phyloP scores from a whole-genome alignment of 2,113 vertebrate species.

The Atrichornis clamosus region DNA sequence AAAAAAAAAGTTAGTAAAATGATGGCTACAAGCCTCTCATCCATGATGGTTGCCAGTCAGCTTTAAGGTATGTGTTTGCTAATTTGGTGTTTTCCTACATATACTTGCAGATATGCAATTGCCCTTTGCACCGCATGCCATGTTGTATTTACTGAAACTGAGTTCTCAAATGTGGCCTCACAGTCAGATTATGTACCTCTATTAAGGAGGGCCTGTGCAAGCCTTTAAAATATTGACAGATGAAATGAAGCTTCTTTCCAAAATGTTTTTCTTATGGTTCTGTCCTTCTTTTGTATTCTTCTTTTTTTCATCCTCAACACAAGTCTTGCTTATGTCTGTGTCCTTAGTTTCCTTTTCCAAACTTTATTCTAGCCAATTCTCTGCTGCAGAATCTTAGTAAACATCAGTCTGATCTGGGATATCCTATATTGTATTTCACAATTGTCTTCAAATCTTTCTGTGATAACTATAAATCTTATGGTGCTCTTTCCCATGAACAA shows the following conservation, averaged over 20 bases:
- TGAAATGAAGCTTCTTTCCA: not conserved
- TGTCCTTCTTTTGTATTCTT: not conserved
- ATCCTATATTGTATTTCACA: not conserved
- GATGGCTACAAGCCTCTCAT: not conserved
- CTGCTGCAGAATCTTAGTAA: not conserved
- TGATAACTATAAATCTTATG: not conserved
- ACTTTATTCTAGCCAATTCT: not conserved
- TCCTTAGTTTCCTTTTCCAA: not conserved
- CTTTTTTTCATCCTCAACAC: not conserved
- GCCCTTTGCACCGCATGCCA: not conserved
- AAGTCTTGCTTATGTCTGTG: not conserved
- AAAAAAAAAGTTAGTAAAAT: not conserved
- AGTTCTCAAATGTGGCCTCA: not conserved
- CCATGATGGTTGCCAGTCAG: not conserved
- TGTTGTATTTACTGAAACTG: not conserved
- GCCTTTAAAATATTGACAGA: not conserved
- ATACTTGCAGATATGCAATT: not conserved
- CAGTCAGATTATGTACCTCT: not conserved
- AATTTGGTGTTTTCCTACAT: not conserved
- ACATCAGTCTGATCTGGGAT: not conserved
- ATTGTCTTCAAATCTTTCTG: not conserved
- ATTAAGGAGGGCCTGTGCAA: not conserved
- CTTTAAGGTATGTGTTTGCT: not conserved
- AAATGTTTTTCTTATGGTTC: not conserved
- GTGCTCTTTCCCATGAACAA: not conserved